Conservation (phyloP, 2,888 invertebrate species). For the Apotomis betuletana region DNA sequence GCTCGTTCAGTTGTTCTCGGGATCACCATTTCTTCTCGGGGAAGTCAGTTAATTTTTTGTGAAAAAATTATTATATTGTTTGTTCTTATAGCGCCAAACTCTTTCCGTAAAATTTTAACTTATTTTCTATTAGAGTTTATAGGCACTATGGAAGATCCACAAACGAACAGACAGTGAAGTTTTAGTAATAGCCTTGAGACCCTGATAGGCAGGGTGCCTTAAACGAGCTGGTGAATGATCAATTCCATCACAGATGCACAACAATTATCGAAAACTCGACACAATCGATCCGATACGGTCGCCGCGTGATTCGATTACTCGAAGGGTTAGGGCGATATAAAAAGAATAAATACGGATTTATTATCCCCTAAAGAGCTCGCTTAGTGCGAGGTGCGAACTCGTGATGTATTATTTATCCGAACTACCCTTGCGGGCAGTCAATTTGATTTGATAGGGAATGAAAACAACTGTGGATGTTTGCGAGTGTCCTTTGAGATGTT, state of each 20-base stretch:
- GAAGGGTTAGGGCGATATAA: slow-evolving; percentile 74
- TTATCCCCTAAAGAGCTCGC: slow-evolving; percentile 79
- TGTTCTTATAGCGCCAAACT: too few relatives aligned
- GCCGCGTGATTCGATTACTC: slow-evolving; percentile 74
- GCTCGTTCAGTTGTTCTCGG: too few relatives aligned
- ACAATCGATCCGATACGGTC: slow-evolving; percentile 72
- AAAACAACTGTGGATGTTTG: slow-evolving; percentile 61
- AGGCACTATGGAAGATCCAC: too few relatives aligned
- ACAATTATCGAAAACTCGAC: slow-evolving; percentile 38
- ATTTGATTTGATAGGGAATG: slow-evolving; percentile 73
- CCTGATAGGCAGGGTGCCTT: too few relatives aligned
- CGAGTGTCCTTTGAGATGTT: slow-evolving; percentile 32
- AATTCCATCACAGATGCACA: slow-evolving; percentile 41
- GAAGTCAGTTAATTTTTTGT: too few relatives aligned
- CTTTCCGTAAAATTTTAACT: too few relatives aligned
- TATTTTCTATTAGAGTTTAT: too few relatives aligned
- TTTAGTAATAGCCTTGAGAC: too few relatives aligned
- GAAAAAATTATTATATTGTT: too few relatives aligned
- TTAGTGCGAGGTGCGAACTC: slow-evolving; percentile 79
- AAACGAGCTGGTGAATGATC: neutral
- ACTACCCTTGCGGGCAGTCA: slow-evolving; percentile 71
- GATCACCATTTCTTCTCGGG: too few relatives aligned
- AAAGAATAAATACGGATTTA: slow-evolving; percentile 84
- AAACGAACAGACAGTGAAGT: too few relatives aligned
- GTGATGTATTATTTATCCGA: slow-evolving; percentile 77